Conservation (phyloP, 2,797 vertebrate genomes). For the Gambelia wislizenii region DNA sequence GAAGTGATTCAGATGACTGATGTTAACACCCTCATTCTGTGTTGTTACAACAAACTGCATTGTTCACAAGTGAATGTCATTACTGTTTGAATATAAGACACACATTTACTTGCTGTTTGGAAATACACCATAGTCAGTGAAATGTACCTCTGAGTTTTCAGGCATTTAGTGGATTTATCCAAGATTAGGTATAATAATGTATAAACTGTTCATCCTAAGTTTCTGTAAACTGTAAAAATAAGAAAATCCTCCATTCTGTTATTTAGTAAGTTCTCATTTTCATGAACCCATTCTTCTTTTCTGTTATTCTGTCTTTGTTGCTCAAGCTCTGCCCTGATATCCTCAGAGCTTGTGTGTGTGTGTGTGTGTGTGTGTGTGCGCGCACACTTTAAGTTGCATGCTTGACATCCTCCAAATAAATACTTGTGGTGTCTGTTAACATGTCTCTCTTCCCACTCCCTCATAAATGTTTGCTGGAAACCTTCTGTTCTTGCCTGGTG, state of each 20-base stretch:
- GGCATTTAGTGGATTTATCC: not conserved
- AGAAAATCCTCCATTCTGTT: not conserved
- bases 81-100: not conserved
- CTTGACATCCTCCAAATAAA: not conserved
- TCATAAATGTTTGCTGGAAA: constrained; percentile 20
- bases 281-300: not conserved
- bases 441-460: not conserved
- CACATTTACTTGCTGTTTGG: not conserved
- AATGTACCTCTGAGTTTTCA: not conserved
- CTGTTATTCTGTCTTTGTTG: not conserved
- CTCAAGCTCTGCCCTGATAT: not conserved
- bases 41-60: not conserved
- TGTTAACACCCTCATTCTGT: not conserved
- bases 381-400: no score
- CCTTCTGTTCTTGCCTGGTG: constrained; percentile 21
- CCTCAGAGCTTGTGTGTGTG: constrained; percentile 5
- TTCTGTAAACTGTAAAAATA: constrained; percentile 33
- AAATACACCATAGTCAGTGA: not conserved
- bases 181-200: not conserved
- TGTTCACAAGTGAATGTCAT: not conserved
- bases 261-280: not conserved
- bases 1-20: not conserved
- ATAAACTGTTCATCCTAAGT: constrained; percentile 10
- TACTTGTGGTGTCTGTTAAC: constrained; percentile 19
- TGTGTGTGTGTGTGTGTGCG: no score